Percentiles rank a stretch among this genome's conserved stretches.
Evolutionary conservation across 1,140 invertebrate genomes (phyloP).

Genomic region (Leptopilina clavipes): DNA sequence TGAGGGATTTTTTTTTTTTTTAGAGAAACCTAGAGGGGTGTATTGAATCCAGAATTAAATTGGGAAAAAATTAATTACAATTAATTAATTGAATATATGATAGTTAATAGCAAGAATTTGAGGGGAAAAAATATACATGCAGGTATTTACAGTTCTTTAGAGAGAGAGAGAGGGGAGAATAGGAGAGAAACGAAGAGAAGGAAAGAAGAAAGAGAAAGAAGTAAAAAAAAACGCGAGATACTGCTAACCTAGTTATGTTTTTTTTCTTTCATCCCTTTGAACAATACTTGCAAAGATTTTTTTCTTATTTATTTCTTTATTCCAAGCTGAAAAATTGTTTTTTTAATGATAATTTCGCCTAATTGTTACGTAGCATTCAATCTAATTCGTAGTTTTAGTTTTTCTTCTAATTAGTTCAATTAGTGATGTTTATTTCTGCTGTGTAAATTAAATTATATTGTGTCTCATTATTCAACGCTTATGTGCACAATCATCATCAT

Average conservation of each 20-base stretch:
- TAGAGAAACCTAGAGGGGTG: background rate
- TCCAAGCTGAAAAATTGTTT: no score
- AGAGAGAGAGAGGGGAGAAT: background rate
- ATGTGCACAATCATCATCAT: background rate
- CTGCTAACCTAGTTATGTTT: constrained; percentile 63
- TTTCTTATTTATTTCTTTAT: background rate
- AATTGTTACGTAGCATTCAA: no score
- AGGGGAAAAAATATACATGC: background rate
- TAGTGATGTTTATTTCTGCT: no score
- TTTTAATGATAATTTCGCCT: no score
- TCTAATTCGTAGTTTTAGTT: no score
- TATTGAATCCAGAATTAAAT: background rate
- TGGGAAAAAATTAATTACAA: background rate
- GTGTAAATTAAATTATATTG: background rate
- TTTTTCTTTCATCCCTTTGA: constrained; percentile 38
- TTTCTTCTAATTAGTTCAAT: no score
- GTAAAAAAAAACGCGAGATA: constrained; percentile 39
- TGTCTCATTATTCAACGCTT: background rate
- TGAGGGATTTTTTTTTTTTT: background rate
- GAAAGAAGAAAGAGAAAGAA: constrained; percentile 37
- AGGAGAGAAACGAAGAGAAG: constrained; percentile 28
- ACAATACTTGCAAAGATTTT: background rate
- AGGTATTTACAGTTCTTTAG: background rate
- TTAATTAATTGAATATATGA: background rate
- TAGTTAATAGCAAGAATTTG: background rate